Evolutionary conservation across 2,888 invertebrate species (phyloP).

Genomic region (Brenthis ino): DNA sequence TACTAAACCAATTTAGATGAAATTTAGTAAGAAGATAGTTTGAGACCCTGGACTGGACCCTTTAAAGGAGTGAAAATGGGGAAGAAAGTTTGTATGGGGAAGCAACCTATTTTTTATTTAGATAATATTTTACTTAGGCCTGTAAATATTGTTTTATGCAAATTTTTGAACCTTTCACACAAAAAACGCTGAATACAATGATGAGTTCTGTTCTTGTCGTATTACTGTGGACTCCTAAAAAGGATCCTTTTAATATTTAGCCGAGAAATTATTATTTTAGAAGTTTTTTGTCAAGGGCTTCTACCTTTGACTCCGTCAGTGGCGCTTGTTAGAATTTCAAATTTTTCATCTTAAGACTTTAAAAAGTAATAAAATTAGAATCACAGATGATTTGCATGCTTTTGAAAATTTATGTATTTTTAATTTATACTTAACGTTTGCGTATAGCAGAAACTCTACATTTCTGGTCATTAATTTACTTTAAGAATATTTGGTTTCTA

Average conservation of each 20-base stretch:
- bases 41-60: too few species aligned
- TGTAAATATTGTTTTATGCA: not conserved
- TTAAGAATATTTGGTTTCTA: too few species aligned
- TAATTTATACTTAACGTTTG: too few species aligned
- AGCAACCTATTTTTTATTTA: too few species aligned
- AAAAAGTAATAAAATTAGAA: slow-evolving; percentile 5
- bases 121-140: not conserved
- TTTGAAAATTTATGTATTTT: not conserved
- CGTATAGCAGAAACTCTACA: too few species aligned
- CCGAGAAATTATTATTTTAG: slow-evolving; percentile 14
- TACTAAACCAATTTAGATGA: too few species aligned
- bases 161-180: slow-evolving; percentile 2
- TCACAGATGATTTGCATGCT: slow-evolving; percentile 6
- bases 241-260: slow-evolving; percentile 14
- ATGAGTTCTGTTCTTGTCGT: not conserved
- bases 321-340: slow-evolving; percentile 9
- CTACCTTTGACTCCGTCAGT: slow-evolving; percentile 15
- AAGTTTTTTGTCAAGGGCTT: slow-evolving; percentile 14
- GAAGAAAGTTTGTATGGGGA: too few species aligned
- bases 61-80: too few species aligned
- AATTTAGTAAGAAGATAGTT: too few species aligned
- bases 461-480: too few species aligned
- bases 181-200: not conserved
- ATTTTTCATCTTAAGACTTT: not conserved
- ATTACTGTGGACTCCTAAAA: slow-evolving; percentile 14